Percentiles rank a stretch among this genome's conserved stretches.
phyloP scores from a whole-genome alignment of 2,888 invertebrate species.

The Piscicola geometra region DNA sequence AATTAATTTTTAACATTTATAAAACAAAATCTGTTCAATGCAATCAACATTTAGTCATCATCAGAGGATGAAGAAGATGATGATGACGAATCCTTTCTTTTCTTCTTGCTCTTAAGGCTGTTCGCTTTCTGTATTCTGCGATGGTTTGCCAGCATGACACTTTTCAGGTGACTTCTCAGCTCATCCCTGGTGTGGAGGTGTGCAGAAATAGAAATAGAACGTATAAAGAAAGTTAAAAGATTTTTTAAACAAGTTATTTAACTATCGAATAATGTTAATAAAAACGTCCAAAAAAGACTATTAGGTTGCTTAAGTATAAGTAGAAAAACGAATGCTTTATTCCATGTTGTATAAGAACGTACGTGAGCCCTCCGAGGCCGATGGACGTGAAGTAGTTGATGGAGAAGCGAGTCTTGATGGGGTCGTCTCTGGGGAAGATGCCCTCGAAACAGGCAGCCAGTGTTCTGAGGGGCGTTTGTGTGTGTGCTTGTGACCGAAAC shows the following conservation, averaged over 20 bases:
- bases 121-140: conserved; percentile 6
- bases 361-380: conserved; percentile 89
- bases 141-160: conserved; percentile 9
- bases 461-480: conserved; percentile 63
- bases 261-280: too few relatives aligned
- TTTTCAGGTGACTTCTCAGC: conserved; percentile 32
- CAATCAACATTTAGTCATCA: neutral
- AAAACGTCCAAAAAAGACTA: too few relatives aligned
- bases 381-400: conserved; percentile 97
- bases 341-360: too few relatives aligned
- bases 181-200: conserved; percentile 36
- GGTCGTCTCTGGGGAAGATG: conserved; percentile 89
- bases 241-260: too few relatives aligned
- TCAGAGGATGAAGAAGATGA: conserved; percentile 21
- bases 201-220: too few relatives aligned
- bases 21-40: neutral
- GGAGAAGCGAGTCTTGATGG: conserved; percentile 90
- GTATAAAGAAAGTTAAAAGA: too few relatives aligned
- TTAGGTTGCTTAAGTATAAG: too few relatives aligned
- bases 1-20: neutral
- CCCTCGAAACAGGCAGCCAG: conserved; percentile 80
- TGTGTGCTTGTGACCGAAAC: neutral
- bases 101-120: neutral
- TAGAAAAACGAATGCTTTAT: too few relatives aligned
- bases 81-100: conserved; percentile 4